phyloP scores from a whole-genome alignment of 2,888 invertebrate genomes.

The Hesperia comma region DNA sequence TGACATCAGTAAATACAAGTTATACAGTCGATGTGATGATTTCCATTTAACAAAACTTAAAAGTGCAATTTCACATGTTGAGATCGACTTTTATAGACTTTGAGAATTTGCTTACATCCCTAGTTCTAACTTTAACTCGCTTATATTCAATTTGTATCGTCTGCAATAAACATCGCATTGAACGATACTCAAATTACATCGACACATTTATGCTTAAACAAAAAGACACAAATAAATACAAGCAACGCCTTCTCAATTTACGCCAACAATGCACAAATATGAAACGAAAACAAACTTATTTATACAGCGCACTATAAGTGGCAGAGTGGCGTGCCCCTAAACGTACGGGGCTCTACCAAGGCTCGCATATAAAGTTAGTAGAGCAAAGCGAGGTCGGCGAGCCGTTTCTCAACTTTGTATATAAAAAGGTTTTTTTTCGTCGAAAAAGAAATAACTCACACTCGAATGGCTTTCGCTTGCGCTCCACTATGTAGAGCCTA shows the following conservation, averaged over 20 bases:
- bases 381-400: conserved; percentile 4
- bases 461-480: conserved; percentile 6
- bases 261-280: conserved; percentile 16
- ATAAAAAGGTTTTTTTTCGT: not conserved
- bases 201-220: not conserved
- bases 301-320: conserved; percentile 18
- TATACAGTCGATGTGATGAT: too few relatives aligned
- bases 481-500: not conserved
- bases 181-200: not conserved
- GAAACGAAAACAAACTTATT: conserved; percentile 22
- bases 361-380: conserved; percentile 11
- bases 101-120: too few relatives aligned
- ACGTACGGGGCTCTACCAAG: conserved; percentile 16
- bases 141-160: not conserved
- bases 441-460: conserved; percentile 8
- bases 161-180: not conserved
- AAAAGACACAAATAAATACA: conserved; percentile 2
- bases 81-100: too few relatives aligned
- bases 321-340: conserved; percentile 18
- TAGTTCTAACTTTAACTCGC: too few relatives aligned
- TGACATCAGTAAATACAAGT: too few relatives aligned
- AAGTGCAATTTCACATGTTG: too few relatives aligned
- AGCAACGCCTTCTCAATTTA: conserved; percentile 32
- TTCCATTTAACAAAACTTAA: too few relatives aligned
- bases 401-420: conserved; percentile 8